phyloP scores from a whole-genome alignment of 2,113 vertebrate genomes.

The Pseudonaja textilis region DNA sequence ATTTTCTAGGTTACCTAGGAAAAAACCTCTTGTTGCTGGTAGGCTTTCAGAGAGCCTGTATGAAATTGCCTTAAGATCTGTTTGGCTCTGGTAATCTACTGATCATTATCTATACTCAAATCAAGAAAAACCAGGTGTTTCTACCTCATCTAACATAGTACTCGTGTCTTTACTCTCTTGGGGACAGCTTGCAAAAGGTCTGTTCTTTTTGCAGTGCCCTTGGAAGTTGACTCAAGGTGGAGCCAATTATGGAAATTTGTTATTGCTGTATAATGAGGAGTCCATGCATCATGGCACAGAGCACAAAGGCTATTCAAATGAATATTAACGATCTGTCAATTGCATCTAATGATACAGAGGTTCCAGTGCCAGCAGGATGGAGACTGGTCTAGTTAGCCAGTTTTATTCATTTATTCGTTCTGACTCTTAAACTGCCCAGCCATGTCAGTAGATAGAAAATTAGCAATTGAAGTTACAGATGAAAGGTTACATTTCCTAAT shows the following conservation, averaged over 20 bases:
- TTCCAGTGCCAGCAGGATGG: neutral
- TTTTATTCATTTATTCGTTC: neutral
- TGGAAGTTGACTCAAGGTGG: conserved; percentile 3
- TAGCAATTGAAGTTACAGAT: neutral
- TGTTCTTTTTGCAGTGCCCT: conserved; percentile 11
- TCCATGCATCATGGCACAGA: neutral
- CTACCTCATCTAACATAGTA: neutral
- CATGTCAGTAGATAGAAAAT: neutral
- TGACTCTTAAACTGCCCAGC: neutral
- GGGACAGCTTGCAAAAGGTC: neutral
- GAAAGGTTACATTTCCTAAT: neutral
- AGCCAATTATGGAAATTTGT: neutral
- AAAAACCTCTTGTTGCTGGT: neutral
- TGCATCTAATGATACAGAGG: neutral
- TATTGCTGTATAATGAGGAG: neutral
- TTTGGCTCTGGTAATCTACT: neutral
- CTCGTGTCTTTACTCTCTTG: neutral
- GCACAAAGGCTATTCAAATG: neutral
- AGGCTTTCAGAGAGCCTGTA: neutral
- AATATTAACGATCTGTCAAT: neutral
- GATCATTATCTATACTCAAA: neutral
- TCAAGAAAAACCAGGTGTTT: neutral
- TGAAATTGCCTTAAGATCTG: neutral
- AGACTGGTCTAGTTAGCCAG: neutral
- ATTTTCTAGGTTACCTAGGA: neutral